Evolutionary conservation across 2,113 vertebrate species (phyloP), one percentile per base, ranked within the genome.

Genomic region (Sisor rabdophorus): DNA sequence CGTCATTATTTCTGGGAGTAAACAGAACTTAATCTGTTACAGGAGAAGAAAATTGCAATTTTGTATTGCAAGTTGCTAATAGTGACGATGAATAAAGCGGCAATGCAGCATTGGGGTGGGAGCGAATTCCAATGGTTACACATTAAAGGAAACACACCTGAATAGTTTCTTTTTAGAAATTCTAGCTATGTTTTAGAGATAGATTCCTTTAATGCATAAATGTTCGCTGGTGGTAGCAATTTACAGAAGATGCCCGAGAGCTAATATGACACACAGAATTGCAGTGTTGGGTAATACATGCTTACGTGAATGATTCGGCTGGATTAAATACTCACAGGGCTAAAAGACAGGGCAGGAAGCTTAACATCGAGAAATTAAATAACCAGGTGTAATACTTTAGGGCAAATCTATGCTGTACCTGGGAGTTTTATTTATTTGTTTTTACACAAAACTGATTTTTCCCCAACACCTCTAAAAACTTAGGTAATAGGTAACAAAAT

Each of bases 91-190:
- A 22, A 73, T 55, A 26, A 73, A 59, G 71, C 40, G 28, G 71
- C 71, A 48, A 72, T 72, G 71, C 40, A 60, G 40, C 55, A 11
- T 15, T 30, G 56, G 71, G 40, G 71, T 71, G 71, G 19, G 26
- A 20, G 54, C 22, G 13, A 59, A 47, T 73, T 22, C 20, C 7
- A 44, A 59, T 73, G 71, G 16, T 60, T 36, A 48, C 11, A 24
- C 71, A 60, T 73, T 73, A 47, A 73, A 73, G 71, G 71, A 73
- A 73, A n/a, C n/a, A n/a, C n/a, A n/a, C n/a, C n/a, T n/a, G n/a
- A n/a, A n/a, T n/a, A n/a, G n/a, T n/a, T n/a, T n/a, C n/a, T n/a
- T n/a, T n/a, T 22, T 17, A 22, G 26, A 69, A 48, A 36, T 17
- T 67, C 4, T 12, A 36, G 32, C 32, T 36, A 52, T 8, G 1